Evolutionary conservation across 2,113 vertebrate species (phyloP).

Genomic region (Melanerpes aurifrons): DNA sequence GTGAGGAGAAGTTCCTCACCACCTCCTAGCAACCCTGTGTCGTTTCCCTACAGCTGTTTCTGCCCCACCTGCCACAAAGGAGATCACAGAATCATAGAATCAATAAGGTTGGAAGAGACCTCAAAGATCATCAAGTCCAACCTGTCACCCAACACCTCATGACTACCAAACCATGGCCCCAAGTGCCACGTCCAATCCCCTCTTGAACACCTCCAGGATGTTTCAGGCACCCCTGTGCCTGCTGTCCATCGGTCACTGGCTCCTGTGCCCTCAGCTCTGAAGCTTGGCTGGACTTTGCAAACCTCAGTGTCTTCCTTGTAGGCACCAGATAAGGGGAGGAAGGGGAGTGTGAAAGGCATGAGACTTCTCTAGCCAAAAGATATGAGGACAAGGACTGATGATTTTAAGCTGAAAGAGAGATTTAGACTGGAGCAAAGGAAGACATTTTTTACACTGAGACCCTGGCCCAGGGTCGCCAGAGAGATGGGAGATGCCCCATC

Average conservation of each 20-base stretch:
- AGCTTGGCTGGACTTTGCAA: neutral
- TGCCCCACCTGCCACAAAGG: neutral
- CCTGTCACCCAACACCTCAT: no score
- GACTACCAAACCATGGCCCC: no score
- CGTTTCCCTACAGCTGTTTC: neutral
- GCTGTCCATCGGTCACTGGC: neutral
- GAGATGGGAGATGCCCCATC: neutral
- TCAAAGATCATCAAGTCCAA: no score
- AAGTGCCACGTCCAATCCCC: no score
- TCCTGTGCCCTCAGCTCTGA: neutral
- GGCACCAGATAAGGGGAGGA: rapidly evolving
- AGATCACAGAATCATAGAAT: no score
- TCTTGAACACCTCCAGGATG: neutral
- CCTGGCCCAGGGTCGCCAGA: neutral
- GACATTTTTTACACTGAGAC: neutral
- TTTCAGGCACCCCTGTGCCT: neutral
- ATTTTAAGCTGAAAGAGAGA: neutral
- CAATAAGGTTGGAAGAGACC: no score
- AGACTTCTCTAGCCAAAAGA: neutral
- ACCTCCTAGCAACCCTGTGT: neutral
- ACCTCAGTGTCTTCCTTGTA: neutral
- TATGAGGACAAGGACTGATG: neutral
- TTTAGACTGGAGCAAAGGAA: neutral
- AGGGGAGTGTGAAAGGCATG: neutral
- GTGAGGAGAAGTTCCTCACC: neutral